These are phyloP conservation scores for Pseudolaguvia tuberculata DNA, from an alignment of 2,113 vertebrate genomes.

Conservation along the genomic window DNA sequence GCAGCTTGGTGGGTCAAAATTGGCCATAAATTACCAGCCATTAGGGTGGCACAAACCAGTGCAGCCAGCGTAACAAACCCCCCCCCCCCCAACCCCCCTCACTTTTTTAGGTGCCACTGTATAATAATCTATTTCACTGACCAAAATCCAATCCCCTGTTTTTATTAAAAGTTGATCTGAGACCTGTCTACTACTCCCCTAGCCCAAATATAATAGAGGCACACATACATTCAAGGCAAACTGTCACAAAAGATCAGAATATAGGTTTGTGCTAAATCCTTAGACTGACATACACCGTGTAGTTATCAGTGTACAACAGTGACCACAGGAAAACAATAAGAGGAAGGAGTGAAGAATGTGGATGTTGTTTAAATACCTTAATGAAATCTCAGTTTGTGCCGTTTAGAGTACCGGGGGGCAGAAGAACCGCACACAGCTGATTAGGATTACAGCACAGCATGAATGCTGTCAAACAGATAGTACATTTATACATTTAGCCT, in stretches of 20 bases:
- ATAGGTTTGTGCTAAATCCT: slow-evolving; percentile 54
- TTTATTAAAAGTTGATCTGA: background rate
- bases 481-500: slow-evolving; percentile 27
- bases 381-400: slow-evolving; percentile 47
- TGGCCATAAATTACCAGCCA: too few species aligned
- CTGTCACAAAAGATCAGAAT: slow-evolving; percentile 33
- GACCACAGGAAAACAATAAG: slow-evolving; percentile 55
- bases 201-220: background rate
- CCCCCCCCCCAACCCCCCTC: too few species aligned
- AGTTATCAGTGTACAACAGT: slow-evolving; percentile 64
- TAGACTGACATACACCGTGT: slow-evolving; percentile 30
- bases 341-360: slow-evolving; percentile 5
- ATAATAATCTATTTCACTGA: background rate
- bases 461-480: slow-evolving; percentile 8
- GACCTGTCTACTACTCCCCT: background rate
- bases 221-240: slow-evolving; percentile 34
- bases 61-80: too few species aligned
- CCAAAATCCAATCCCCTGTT: background rate
- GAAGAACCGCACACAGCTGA: slow-evolving; percentile 40
- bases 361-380: slow-evolving; percentile 10
- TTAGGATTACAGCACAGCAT: slow-evolving; percentile 49
- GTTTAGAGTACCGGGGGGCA: slow-evolving; percentile 2
- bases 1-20: too few species aligned
- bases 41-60: too few species aligned
- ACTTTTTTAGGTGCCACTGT: background rate